Evolutionary conservation across 2,888 invertebrate genomes (phyloP), one percentile per base, ranked within the genome.

Genomic region (Blastobasis lacticolella): DNA sequence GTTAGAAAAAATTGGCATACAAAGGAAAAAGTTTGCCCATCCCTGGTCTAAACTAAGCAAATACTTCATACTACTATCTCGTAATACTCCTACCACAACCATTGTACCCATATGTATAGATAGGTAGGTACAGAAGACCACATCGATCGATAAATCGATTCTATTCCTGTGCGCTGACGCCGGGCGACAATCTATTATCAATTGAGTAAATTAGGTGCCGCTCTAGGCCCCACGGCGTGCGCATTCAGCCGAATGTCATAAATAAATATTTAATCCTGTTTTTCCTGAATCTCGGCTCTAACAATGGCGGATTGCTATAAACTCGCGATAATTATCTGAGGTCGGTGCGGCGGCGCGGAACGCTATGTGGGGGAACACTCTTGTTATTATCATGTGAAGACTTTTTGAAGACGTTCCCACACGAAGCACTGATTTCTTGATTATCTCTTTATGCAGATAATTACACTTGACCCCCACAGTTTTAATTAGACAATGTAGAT

Each of bases 331-430:
- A 86, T 84, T 81, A 83, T 85, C 79, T 71, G 80, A 81, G 86
- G 85, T 85, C 83, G 75, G 52, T 69, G 57, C 70, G 83, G 74
- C 82, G 64, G 72, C 64, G 79, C 81, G 79, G 83, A 86, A 86
- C 85, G 81, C 69, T 78, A 81, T 84, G 83, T 75, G 70, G 81
- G 83, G 82, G 81, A 78, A 77, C 73, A 68, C 72, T 68, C 74
- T 74, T 74, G 78, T 79, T 81, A 77, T 75, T 78, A 80, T 79
- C 85, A 88, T 88, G 87, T 85, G 87, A 88, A 87, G 86, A 88
- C 62, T 71, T 82, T 84, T 81, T 76, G 74, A 85, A 85, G 84
- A 82, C 79, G 83, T 86, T 88, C 87, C 86, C 87, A 88, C 87
- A 54, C 69, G 64, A 67, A 65, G 77, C 81, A 76, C 78, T 82